These are phyloP conservation scores for Ips typographus DNA, from an alignment of 1,140 invertebrate genomes.

Conservation along the genomic window DNA sequence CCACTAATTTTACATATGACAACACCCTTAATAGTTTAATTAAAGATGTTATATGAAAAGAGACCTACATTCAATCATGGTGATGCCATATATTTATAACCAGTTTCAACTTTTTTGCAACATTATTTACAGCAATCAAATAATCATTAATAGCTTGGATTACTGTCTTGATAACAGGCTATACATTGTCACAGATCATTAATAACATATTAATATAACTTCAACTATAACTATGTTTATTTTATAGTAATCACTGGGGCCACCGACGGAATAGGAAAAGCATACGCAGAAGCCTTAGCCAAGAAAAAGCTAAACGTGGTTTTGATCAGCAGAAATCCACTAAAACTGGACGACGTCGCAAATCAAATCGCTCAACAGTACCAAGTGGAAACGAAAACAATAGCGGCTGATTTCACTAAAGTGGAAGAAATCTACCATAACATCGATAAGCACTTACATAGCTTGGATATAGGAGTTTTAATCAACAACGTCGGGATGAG, in stretches of 20 bases:
- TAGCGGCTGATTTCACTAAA: conserved; percentile 82
- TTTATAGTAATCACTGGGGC: conserved; percentile 82
- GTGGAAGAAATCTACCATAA: conserved; percentile 70
- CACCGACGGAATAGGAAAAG: conserved; percentile 92
- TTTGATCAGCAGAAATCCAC: conserved; percentile 81
- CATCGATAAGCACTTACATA: conserved; percentile 72
- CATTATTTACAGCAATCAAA: too few relatives aligned
- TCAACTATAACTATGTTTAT: conserved; percentile 22
- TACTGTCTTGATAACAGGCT: too few relatives aligned
- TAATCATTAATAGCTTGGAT: too few relatives aligned
- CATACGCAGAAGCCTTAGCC: conserved; percentile 81
- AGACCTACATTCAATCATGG: too few relatives aligned
- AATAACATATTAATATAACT: too few relatives aligned
- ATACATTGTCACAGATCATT: too few relatives aligned
- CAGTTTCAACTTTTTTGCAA: too few relatives aligned
- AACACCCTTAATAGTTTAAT: too few relatives aligned
- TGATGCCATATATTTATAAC: too few relatives aligned
- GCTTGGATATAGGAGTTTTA: conserved; percentile 86
- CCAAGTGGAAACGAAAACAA: conserved; percentile 76
- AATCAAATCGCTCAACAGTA: conserved; percentile 74
- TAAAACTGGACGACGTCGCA: conserved; percentile 80
- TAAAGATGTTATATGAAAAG: too few relatives aligned
- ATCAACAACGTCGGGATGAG: conserved; percentile 96
- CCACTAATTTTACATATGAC: too few relatives aligned
- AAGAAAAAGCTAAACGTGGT: conserved; percentile 81